phyloP scores from a whole-genome alignment of 1,140 invertebrate genomes.

The Brachionus rotundiformis region DNA sequence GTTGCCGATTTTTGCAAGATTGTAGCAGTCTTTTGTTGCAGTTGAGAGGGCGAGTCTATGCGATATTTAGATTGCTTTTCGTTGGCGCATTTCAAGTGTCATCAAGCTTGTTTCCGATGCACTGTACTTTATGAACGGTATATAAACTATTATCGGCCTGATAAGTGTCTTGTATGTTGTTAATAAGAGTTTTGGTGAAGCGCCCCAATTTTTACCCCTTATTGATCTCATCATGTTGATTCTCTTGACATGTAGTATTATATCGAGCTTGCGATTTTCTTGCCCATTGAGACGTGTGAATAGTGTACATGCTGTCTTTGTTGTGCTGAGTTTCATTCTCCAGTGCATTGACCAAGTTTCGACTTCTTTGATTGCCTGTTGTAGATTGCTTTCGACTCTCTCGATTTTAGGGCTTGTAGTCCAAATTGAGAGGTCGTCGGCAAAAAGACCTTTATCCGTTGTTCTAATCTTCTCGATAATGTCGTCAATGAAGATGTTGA shows the following conservation, averaged over 20 bases:
- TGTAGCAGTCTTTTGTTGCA: slow-evolving; percentile 2
- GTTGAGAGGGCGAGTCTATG: slow-evolving; percentile 21
- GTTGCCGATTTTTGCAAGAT: not conserved
- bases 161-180: slow-evolving; percentile 16
- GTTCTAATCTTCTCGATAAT: not conserved
- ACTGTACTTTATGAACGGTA: not conserved
- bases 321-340: no score
- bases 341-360: no score
- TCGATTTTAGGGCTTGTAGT: no score
- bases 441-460: no score
- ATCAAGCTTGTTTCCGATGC: not conserved
- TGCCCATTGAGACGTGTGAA: no score
- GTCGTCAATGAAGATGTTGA: slow-evolving; percentile 50
- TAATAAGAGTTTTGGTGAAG: not conserved
- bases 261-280: no score
- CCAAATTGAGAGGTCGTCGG: no score
- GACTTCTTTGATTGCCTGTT: no score
- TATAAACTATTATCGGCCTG: not conserved
- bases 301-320: no score
- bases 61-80: not conserved
- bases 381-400: no score
- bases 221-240: not conserved
- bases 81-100: not conserved
- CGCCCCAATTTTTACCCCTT: slow-evolving; percentile 8
- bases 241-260: not conserved